phyloP scores from a whole-genome alignment of 2,797 vertebrate species.

The Lutjanus campechanus region DNA sequence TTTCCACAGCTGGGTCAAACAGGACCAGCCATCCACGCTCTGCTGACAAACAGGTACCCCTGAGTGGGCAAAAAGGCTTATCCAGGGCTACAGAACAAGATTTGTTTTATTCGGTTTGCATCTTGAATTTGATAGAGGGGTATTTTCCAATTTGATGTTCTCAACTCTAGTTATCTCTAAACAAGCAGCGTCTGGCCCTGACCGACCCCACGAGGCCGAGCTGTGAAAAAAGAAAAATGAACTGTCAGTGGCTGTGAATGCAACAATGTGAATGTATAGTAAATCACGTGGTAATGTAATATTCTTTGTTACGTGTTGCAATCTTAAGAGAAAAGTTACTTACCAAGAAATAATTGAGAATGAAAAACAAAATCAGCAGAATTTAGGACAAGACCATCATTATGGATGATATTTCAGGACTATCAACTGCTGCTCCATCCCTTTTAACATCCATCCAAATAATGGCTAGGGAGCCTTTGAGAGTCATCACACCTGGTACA shows the following conservation, averaged over 20 bases:
- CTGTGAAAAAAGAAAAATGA: conserved; percentile 25
- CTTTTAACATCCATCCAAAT: not conserved
- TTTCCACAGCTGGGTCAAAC: conserved; percentile 23
- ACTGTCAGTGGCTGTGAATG: conserved; percentile 27
- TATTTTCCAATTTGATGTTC: not conserved
- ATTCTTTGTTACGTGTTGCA: conserved; percentile 39
- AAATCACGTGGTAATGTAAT: conserved; percentile 32
- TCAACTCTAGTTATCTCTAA: conserved; percentile 5
- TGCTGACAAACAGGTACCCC: conserved; percentile 22
- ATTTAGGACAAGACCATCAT: not conserved
- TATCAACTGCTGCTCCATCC: not conserved
- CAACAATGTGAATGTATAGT: conserved; percentile 46
- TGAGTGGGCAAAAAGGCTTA: not conserved
- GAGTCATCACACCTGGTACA: conserved; percentile 4
- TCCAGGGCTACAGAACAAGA: not conserved
- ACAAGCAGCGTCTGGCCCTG: not conserved
- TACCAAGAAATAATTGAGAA: not conserved
- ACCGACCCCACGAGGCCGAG: not conserved
- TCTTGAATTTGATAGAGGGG: not conserved
- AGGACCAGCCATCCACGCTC: not conserved
- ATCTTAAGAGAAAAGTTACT: conserved; percentile 1
- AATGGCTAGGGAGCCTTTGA: not conserved
- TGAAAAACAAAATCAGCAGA: not conserved
- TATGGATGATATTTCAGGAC: not conserved
- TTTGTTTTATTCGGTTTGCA: conserved; percentile 3